phyloP scores from a whole-genome alignment of 2,797 vertebrate species.

The Pampus argenteus region DNA sequence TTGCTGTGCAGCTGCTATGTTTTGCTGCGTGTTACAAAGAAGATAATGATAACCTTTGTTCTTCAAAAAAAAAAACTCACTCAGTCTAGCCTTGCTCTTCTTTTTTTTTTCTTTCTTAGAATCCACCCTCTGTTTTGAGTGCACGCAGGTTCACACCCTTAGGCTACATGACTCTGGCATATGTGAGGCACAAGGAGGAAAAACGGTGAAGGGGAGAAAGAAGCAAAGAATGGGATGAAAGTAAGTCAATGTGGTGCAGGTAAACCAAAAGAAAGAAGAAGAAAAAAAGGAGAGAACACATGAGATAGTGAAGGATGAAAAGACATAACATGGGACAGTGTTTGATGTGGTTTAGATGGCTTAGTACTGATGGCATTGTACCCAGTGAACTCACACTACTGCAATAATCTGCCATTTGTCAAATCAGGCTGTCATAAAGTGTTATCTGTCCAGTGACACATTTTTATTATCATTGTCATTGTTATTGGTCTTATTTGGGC shows the following conservation, averaged over 20 bases:
- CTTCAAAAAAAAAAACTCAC: conserved; percentile 68
- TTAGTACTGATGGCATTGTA: conserved; percentile 50
- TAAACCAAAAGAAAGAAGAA: conserved; percentile 30
- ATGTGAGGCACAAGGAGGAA: conserved; percentile 45
- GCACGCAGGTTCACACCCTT: conserved; percentile 63
- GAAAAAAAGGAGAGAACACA: conserved; percentile 23
- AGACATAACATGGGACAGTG: conserved; percentile 37
- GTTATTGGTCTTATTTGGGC: background rate
- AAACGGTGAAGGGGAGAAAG: conserved; percentile 37
- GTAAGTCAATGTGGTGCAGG: conserved; percentile 33
- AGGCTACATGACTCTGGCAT: conserved; percentile 49
- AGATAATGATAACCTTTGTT: conserved; percentile 73
- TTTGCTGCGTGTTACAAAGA: conserved; percentile 58
- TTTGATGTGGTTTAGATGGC: conserved; percentile 79
- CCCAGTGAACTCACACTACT: conserved; percentile 63
- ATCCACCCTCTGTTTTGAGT: conserved; percentile 38
- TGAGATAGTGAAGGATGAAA: conserved; percentile 62
- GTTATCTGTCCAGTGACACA: conserved; percentile 6
- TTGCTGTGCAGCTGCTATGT: conserved; percentile 59
- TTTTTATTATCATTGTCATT: background rate
- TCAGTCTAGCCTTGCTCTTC: conserved; percentile 25
- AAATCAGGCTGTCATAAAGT: conserved; percentile 9
- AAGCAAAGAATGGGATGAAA: conserved; percentile 58
- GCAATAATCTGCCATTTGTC: conserved; percentile 27
- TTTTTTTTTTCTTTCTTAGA: conserved; percentile 27